These are phyloP conservation scores for Homalodisca vitripennis DNA, from an alignment of 1,140 invertebrate genomes.

Conservation along the genomic window DNA sequence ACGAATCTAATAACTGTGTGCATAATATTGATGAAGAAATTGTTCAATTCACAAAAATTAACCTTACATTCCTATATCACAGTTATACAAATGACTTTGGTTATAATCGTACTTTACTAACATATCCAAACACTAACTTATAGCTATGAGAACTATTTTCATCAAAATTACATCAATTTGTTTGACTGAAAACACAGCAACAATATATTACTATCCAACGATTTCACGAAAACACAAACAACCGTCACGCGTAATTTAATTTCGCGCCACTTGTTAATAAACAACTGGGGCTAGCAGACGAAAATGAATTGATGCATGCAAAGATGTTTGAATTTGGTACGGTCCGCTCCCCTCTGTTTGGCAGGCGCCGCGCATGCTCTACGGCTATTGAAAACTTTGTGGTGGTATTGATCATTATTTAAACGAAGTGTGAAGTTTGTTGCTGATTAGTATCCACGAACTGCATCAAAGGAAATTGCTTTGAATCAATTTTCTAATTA, in stretches of 20 bases:
- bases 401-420: slow-evolving; percentile 10
- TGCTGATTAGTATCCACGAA: neutral
- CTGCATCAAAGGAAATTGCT: neutral
- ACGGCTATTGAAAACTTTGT: slow-evolving; percentile 12
- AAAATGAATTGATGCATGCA: neutral
- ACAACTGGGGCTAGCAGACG: neutral
- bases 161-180: too few relatives aligned
- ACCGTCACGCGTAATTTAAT: neutral
- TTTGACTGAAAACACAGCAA: too few relatives aligned
- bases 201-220: too few relatives aligned
- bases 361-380: neutral
- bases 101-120: too few relatives aligned
- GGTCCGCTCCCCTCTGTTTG: slow-evolving; percentile 5
- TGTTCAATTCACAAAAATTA: too few relatives aligned
- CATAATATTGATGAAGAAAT: too few relatives aligned
- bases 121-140: too few relatives aligned
- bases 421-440: slow-evolving; percentile 6
- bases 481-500: slow-evolving; percentile 24
- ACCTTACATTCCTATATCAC: too few relatives aligned
- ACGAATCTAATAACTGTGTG: too few relatives aligned
- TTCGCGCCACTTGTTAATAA: neutral
- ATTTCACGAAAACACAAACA: too few relatives aligned
- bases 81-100: too few relatives aligned
- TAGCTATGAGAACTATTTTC: too few relatives aligned
- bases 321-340: slow-evolving; percentile 16